A percentile compares a stretch with the other conserved stretches of the same genome.
phyloP scores from a whole-genome alignment of 2,888 invertebrate genomes.

The Carcina quercana region DNA sequence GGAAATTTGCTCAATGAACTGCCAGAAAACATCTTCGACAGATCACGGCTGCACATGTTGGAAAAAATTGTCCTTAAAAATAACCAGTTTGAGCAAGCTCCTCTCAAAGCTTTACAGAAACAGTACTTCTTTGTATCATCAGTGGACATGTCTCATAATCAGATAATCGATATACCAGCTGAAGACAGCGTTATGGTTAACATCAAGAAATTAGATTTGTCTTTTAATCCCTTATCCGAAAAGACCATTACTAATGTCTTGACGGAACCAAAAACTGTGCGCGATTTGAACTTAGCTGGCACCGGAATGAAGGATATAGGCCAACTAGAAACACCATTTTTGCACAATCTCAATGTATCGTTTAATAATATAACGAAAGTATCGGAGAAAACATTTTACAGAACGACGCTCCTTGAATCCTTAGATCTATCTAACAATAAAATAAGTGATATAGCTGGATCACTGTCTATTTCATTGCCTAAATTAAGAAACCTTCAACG shows the following conservation, averaged over 20 bases:
- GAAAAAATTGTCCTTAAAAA: constrained; percentile 85
- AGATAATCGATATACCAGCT: constrained; percentile 84
- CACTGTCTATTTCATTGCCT: constrained; percentile 79
- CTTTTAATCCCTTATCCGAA: constrained; percentile 86
- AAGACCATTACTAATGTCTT: constrained; percentile 84
- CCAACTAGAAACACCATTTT: constrained; percentile 88
- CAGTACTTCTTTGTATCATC: constrained; percentile 89
- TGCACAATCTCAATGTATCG: constrained; percentile 85
- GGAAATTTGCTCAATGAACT: constrained; percentile 83
- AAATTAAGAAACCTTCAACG: constrained; percentile 80
- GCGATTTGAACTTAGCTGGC: constrained; percentile 86
- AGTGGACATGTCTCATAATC: constrained; percentile 86
- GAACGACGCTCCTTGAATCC: constrained; percentile 85
- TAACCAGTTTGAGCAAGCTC: constrained; percentile 86
- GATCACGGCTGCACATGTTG: constrained; percentile 84
- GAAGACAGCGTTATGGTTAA: constrained; percentile 92
- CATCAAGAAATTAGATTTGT: constrained; percentile 89
- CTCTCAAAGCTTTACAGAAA: constrained; percentile 84
- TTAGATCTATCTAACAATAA: constrained; percentile 86
- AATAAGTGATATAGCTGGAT: constrained; percentile 72
- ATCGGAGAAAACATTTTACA: constrained; percentile 80
- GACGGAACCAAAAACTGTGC: constrained; percentile 90
- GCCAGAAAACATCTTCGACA: constrained; percentile 89
- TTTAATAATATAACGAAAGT: constrained; percentile 81
- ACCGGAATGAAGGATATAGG: constrained; percentile 81